Evolutionary conservation across 2,797 vertebrate species (phyloP).

Genomic region (Rhodeus uyekii): DNA sequence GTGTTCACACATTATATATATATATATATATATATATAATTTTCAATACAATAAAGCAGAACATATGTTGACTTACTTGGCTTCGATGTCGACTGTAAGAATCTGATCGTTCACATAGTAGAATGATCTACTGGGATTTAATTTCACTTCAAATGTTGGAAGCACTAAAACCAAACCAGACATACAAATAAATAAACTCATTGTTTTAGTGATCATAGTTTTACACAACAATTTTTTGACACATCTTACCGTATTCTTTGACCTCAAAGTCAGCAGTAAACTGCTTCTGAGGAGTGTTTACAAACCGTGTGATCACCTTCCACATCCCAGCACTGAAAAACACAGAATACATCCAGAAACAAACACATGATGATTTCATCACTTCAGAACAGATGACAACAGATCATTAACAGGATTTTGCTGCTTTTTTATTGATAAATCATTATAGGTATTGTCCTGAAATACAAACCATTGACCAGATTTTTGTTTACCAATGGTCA

Average conservation of each 20-base stretch:
- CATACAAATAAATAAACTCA: background rate
- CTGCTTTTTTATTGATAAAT: background rate
- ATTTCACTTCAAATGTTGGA: constrained; percentile 73
- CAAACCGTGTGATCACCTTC: constrained; percentile 76
- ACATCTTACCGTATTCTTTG: constrained; percentile 83
- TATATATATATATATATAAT: too few relatives aligned
- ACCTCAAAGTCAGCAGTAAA: constrained; percentile 84
- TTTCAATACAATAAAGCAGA: background rate
- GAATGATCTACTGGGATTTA: constrained; percentile 55
- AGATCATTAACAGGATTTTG: background rate
- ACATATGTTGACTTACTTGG: constrained; percentile 60
- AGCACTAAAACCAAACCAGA: constrained; percentile 63
- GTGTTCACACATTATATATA: background rate
- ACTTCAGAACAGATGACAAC: background rate
- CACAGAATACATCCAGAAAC: background rate
- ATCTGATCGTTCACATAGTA: constrained; percentile 61
- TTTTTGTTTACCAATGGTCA: too few relatives aligned
- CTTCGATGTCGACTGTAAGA: constrained; percentile 63
- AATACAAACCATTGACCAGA: too few relatives aligned
- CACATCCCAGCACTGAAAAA: constrained; percentile 77
- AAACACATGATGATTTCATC: background rate
- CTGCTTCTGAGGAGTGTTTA: constrained; percentile 71
- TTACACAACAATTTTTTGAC: background rate
- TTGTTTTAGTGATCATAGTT: background rate
- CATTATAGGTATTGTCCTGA: background rate